Conservation (phyloP, 2,113 vertebrate species). For the Gymnobelideus leadbeateri region DNA sequence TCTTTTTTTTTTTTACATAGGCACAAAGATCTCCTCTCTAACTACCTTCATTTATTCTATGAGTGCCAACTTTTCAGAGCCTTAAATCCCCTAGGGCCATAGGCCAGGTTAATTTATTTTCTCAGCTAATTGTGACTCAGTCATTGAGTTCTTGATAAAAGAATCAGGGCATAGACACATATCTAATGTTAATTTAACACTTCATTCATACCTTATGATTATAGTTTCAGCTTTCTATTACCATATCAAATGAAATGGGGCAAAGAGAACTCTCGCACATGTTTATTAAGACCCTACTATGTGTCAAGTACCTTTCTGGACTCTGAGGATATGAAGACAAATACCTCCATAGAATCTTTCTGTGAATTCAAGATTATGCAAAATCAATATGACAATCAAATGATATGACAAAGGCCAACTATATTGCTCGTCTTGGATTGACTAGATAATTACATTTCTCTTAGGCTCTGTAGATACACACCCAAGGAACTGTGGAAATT, state of each 20-base stretch:
- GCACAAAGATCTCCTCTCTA: background rate
- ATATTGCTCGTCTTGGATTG: background rate
- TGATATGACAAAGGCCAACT: background rate
- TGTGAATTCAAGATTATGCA: background rate
- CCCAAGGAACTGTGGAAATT: background rate
- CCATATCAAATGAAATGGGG: background rate
- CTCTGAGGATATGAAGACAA: background rate
- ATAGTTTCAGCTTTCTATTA: background rate
- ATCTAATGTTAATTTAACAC: background rate
- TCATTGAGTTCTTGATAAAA: background rate
- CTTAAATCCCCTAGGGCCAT: background rate
- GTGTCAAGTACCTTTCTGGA: background rate
- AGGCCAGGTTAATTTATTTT: background rate
- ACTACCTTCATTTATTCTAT: background rate
- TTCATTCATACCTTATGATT: background rate
- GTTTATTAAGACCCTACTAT: background rate
- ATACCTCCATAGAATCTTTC: background rate
- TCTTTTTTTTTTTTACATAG: background rate
- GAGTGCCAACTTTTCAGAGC: background rate
- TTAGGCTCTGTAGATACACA: background rate
- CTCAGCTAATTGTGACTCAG: background rate
- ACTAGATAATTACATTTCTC: background rate
- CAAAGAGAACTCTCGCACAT: background rate
- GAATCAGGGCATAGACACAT: background rate
- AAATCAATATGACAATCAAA: background rate